Percentiles rank a stretch among this genome's conserved stretches.
Conservation (phyloP, 2,888 invertebrate genomes). For the Morpho helenor region DNA sequence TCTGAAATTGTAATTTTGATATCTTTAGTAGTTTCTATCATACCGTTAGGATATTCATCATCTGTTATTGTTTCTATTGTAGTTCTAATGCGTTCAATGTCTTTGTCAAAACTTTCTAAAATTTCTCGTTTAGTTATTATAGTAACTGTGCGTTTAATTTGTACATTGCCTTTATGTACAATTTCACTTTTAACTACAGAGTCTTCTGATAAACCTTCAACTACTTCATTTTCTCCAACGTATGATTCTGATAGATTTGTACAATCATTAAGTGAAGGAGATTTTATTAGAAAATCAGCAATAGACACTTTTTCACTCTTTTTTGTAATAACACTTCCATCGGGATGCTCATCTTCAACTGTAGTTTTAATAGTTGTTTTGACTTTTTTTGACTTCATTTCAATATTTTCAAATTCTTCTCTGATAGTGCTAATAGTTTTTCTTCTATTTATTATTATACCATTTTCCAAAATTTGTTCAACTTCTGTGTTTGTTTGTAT, state of each 20-base stretch:
- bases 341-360: constrained; percentile 62
- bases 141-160: constrained; percentile 62
- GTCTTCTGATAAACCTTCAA: constrained; percentile 63
- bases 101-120: constrained; percentile 68
- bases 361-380: constrained; percentile 48
- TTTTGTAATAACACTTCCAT: constrained; percentile 62
- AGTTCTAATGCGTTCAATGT: constrained; percentile 78
- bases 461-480: constrained; percentile 49
- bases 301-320: constrained; percentile 67
- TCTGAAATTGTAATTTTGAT: constrained; percentile 75
- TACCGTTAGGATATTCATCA: constrained; percentile 74
- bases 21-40: constrained; percentile 76
- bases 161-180: constrained; percentile 49
- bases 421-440: constrained; percentile 53
- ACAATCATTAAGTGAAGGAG: constrained; percentile 33
- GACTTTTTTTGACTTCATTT: constrained; percentile 48
- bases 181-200: constrained; percentile 61
- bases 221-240: constrained; percentile 52
- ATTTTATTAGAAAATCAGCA: constrained; percentile 50
- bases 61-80: constrained; percentile 74
- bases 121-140: constrained; percentile 71
- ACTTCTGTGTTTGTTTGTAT: constrained; percentile 43
- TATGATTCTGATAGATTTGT: constrained; percentile 42
- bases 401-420: constrained; percentile 54
- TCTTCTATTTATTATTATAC: constrained; percentile 49